Evolutionary conservation across 37 sponge, comb jelly and placozoan species (phyloP).

Genomic region (Tethya wilhelma): DNA sequence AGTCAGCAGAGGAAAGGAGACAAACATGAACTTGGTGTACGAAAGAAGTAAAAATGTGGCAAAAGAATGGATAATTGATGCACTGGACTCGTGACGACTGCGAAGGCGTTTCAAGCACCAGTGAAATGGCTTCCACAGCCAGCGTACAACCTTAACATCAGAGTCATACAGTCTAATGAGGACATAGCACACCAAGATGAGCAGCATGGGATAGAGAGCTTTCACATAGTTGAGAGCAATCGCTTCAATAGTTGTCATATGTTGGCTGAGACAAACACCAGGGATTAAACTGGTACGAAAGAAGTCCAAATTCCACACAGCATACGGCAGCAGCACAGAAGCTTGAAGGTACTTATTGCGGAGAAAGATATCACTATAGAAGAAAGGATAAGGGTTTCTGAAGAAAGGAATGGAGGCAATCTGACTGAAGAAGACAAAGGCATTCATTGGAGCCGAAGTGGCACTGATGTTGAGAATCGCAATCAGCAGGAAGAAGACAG

Average conservation of each 20-base stretch:
- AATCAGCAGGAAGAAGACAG: slow-evolving; percentile 25
- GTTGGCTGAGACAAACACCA: slow-evolving; percentile 20
- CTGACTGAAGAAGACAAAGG: slow-evolving; percentile 67
- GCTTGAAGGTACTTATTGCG: neutral
- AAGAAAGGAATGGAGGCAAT: slow-evolving; percentile 28
- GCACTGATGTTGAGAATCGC: slow-evolving; percentile 38
- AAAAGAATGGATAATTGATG: slow-evolving; percentile 53
- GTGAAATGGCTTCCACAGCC: slow-evolving; percentile 43
- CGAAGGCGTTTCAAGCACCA: slow-evolving; percentile 3
- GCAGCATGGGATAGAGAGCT: slow-evolving; percentile 52
- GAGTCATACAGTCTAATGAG: slow-evolving; percentile 32
- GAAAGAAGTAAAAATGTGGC: slow-evolving; percentile 45
- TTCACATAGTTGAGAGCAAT: slow-evolving; percentile 32
- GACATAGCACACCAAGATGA: slow-evolving; percentile 20
- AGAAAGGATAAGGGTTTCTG: slow-evolving; percentile 8
- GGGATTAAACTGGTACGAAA: slow-evolving; percentile 10
- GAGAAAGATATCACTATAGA: neutral
- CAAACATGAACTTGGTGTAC: slow-evolving; percentile 36
- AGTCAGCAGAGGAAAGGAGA: slow-evolving; percentile 42
- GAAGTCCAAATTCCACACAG: slow-evolving; percentile 69
- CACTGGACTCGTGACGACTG: slow-evolving; percentile 4
- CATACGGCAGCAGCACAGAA: slow-evolving; percentile 8
- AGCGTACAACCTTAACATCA: neutral
- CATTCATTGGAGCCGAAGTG: slow-evolving; percentile 49
- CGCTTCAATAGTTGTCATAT: neutral